A percentile compares a stretch with the other conserved stretches of the same genome.
Conservation (phyloP, 2,113 vertebrate genomes). For the Spheniscus mendiculus region DNA sequence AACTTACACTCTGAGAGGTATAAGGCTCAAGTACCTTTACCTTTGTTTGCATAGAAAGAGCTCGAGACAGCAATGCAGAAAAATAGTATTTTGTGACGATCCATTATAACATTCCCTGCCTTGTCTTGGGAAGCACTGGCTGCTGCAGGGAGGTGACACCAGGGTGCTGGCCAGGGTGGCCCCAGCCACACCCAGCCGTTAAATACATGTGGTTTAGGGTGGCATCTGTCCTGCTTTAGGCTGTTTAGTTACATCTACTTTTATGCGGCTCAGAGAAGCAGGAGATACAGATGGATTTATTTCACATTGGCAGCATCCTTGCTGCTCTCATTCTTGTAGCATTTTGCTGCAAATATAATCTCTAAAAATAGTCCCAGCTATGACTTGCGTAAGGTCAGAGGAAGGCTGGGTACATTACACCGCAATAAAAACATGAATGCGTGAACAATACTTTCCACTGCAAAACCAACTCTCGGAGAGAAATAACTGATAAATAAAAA, state of each 20-base stretch:
- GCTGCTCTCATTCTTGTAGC: constrained; percentile 54
- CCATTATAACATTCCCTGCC: neutral
- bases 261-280: neutral
- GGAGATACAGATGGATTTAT: constrained; percentile 9
- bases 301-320: constrained; percentile 10
- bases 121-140: neutral
- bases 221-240: neutral
- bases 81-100: neutral
- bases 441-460: constrained; percentile 54
- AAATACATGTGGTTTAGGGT: neutral
- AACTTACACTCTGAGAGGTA: neutral
- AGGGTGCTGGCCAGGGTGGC: neutral
- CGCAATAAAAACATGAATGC: neutral
- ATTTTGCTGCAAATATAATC: constrained; percentile 57
- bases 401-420: constrained; percentile 40
- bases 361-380: constrained; percentile 66
- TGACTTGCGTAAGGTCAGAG: constrained; percentile 65
- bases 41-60: neutral
- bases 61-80: neutral
- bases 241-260: neutral
- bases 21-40: neutral
- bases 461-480: neutral
- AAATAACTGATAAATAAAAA: neutral
- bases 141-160: neutral
- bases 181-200: neutral